Evolutionary conservation across 2,113 vertebrate species (phyloP), one percentile per base, ranked within the genome.

Genomic region (Ardeotis arabs): DNA sequence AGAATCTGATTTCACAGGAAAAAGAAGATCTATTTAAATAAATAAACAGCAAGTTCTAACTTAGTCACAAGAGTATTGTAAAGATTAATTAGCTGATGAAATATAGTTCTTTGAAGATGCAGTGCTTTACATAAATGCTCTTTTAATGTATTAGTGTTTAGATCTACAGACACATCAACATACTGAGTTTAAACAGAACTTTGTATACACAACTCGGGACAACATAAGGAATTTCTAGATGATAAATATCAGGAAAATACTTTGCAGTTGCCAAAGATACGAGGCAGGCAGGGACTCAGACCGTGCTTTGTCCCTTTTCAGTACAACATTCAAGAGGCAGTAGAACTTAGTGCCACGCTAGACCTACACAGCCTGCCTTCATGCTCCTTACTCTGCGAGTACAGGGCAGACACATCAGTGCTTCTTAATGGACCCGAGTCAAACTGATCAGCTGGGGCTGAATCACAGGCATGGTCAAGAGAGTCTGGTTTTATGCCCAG

Each of bases 21-120:
- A 55, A 67, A 63, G 10, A 63, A 92, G 70, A 5, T 39, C 58
- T 56, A 19, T 35, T 76, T 55, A 95, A 76, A 84, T 62, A 87
- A 93, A 88, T 52, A 69, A 93, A 77, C 7, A 75, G 18, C 24
- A 79, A 86, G 20, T 63, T 92, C 66, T 75, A 63, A 84, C 14
- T 63, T 72, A 55, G 69, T 75, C 25, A 49, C 33, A 60, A 59
- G n/a, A 62, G 9, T 60, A 81, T 74, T 78, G 29, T 52, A 23
- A 89, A 86, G n/a, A 80, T 80, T 69, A 86, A 74, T 77, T 86
- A 81, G 44, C 17, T 84, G 63, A 70, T 60, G 50, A 79, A 80
- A 24, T 62, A 27, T 41, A 84, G 33, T 60, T 79, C 60, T 91
- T 74, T 91, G 56, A 92, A 84, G 79, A 74, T 35, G 15, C 18